phyloP scores from a whole-genome alignment of 2,797 vertebrate genomes.

The Liasis olivaceus region DNA sequence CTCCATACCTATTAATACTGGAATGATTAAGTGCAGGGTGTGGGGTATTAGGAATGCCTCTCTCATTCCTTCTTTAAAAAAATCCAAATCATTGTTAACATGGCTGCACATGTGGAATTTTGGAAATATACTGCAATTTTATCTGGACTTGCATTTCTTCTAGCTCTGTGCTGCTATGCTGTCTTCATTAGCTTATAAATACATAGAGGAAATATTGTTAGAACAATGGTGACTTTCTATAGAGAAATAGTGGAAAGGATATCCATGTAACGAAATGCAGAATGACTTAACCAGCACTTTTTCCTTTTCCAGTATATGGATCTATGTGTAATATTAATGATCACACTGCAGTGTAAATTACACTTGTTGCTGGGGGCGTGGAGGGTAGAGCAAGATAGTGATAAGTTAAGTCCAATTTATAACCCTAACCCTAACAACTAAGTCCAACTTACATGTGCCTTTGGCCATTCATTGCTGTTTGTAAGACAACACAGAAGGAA shows the following conservation, averaged over 20 bases:
- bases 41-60: not conserved
- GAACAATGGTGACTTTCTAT: not conserved
- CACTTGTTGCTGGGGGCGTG: not conserved
- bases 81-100: not conserved
- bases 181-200: not conserved
- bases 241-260: not conserved
- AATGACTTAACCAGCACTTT: not conserved
- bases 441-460: not conserved
- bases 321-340: not conserved
- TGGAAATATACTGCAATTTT: not conserved
- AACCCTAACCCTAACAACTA: not conserved
- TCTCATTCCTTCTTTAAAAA: not conserved
- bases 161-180: not conserved
- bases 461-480: not conserved
- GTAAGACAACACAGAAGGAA: not conserved
- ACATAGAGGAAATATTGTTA: not conserved
- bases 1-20: not conserved
- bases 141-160: not conserved
- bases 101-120: not conserved
- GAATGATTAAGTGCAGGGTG: not conserved
- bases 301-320: not conserved
- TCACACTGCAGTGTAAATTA: not conserved
- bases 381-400: not conserved
- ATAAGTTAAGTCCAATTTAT: not conserved
- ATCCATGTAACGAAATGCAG: not conserved